Evolutionary conservation across 2,113 vertebrate species (phyloP).

Genomic region (Colossoma macropomum): DNA sequence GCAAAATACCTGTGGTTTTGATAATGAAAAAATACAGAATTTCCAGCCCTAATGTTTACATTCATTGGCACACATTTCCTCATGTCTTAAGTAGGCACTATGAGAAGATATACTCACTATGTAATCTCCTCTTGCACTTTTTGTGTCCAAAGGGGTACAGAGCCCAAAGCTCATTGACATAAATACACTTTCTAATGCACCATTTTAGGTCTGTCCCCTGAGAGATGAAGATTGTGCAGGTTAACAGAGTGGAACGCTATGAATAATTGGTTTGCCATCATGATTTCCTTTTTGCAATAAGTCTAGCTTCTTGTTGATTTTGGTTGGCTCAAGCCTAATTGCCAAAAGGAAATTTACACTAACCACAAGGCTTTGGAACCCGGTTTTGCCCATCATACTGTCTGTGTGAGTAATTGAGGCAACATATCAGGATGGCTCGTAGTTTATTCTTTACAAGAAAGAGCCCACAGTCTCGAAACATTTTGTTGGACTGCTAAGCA

Average conservation of each 20-base stretch:
- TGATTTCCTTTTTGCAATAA: not conserved
- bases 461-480: not conserved
- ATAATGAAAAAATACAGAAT: too few species aligned
- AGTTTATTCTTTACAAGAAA: not conserved
- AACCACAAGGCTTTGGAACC: not conserved
- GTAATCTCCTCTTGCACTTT: not conserved
- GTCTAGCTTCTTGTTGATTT: constrained; percentile 14
- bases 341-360: not conserved
- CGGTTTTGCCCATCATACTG: not conserved
- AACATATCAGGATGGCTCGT: constrained; percentile 3
- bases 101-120: not conserved
- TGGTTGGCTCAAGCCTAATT: not conserved
- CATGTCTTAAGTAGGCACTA: not conserved
- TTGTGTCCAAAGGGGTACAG: not conserved
- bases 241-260: constrained; percentile 9
- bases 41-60: too few species aligned
- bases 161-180: constrained; percentile 36
- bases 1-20: too few species aligned
- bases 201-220: not conserved
- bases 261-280: not conserved
- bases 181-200: constrained; percentile 27
- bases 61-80: not conserved
- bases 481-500: not conserved
- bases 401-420: not conserved
- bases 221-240: not conserved